Evolutionary conservation across 2,113 vertebrate species (phyloP), one percentile per base, ranked within the genome.

Genomic region (Malurus melanocephalus): DNA sequence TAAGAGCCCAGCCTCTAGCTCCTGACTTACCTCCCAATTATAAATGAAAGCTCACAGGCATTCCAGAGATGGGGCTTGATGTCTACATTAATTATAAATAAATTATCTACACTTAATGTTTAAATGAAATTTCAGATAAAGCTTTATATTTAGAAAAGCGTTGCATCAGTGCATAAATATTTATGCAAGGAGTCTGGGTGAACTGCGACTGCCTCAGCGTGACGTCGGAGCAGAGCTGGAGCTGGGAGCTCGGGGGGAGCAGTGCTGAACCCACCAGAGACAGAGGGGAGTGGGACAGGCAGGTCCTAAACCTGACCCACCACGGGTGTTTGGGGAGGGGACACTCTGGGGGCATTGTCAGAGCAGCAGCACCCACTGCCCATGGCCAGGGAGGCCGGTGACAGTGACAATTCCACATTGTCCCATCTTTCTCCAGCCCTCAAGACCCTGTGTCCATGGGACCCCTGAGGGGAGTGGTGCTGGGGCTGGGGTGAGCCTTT

Each of bases 1-100:
- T 90, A 76, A 93, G 94, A 89, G 77, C 87, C 88, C 52, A 93
- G 80, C 74, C 85, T 87, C 86, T 75, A 74, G 85, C 65, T 80
- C 27, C 85, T 90, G 89, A 38, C 73, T 93, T 92, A 90, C 87
- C 78, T 96, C 88, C 93, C 91, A 94, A 79, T 95, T 92, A 94
- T 76, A 85, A 87, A 80, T 56, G 88, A 81, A 93, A 93, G 94
- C 92, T 94, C 76, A 24, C 55, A 85, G 85, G 86, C 94, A 84
- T 60, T 91, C 91, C 89, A 93, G 92, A 87, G 91, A 91, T 83
- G 80, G 92, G 83, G 69, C 75, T 93, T 85, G 91, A 95, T 89
- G 92, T 94, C 94, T 96, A 91, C 95, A 95, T 95, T 96, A 93
- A 96, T 96, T 96, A 95, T 92, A 95, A 94, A 96, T 95, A 96